Percentiles rank a stretch among this genome's conserved stretches.
Conservation (phyloP, 2,113 vertebrate genomes). For the Ellobius talpinus region DNA sequence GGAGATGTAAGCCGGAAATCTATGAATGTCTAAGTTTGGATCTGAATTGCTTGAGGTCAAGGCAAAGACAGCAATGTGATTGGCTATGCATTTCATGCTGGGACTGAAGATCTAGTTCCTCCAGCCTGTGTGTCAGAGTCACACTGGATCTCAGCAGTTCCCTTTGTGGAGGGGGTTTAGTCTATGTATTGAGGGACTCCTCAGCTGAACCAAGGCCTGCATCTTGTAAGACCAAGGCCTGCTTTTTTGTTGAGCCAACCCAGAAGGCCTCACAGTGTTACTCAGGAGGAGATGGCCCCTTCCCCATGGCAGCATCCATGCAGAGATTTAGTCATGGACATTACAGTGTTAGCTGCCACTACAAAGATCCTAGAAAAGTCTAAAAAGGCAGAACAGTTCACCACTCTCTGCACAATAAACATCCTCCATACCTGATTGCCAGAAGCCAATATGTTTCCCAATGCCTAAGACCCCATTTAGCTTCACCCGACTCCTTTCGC, state of each 20-base stretch:
- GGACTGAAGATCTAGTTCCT: neutral
- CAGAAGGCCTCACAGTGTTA: neutral
- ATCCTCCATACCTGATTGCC: neutral
- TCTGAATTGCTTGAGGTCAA: neutral
- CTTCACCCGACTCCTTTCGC: neutral
- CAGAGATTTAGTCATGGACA: neutral
- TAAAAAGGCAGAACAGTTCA: neutral
- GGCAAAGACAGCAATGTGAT: neutral
- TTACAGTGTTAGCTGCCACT: neutral
- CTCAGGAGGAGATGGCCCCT: neutral
- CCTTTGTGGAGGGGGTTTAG: neutral
- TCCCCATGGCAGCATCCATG: neutral
- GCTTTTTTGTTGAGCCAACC: neutral
- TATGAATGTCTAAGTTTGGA: constrained; percentile 7
- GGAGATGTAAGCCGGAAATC: neutral
- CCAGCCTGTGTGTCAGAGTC: rapidly evolving
- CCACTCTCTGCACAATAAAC: neutral
- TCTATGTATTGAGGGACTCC: neutral
- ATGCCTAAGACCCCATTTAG: too few relatives aligned
- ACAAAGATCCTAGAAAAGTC: neutral
- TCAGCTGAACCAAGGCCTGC: neutral
- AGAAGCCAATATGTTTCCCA: neutral
- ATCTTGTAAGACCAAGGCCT: neutral
- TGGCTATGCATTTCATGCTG: neutral
- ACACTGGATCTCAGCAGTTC: neutral